Percentiles rank a stretch among this genome's conserved stretches.
phyloP scores from a whole-genome alignment of 2,888 invertebrate species.

The Ischnura elegans region DNA sequence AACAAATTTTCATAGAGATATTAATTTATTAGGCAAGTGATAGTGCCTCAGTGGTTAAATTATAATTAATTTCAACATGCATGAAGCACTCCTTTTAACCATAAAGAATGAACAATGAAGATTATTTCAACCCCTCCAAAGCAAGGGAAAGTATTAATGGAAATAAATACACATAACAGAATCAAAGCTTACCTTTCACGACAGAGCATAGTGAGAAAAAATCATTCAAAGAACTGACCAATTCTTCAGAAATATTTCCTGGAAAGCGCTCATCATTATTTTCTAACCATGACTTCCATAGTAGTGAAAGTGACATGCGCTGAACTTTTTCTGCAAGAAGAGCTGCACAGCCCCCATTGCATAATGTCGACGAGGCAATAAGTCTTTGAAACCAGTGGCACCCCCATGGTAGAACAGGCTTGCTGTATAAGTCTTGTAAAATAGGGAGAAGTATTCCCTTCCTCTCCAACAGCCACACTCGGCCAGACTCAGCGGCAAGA shows the following conservation, averaged over 20 bases:
- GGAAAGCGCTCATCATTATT: not conserved
- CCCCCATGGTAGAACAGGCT: constrained; percentile 6
- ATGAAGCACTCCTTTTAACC: too few relatives aligned
- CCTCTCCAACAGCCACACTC: constrained; percentile 36
- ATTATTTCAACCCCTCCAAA: too few relatives aligned
- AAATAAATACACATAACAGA: too few relatives aligned
- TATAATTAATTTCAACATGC: too few relatives aligned
- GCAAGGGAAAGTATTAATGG: too few relatives aligned
- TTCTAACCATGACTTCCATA: constrained; percentile 27
- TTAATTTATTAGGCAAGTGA: too few relatives aligned
- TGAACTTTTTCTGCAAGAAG: not conserved
- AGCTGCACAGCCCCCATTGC: constrained; percentile 30
- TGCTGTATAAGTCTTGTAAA: not conserved
- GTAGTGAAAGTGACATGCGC: not conserved
- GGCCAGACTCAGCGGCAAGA: not conserved
- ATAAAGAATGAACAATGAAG: too few relatives aligned
- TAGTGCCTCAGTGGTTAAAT: too few relatives aligned
- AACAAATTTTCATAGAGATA: too few relatives aligned
- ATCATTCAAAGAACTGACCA: not conserved
- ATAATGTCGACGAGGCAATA: not conserved
- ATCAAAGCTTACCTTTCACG: constrained; percentile 3
- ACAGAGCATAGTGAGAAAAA: constrained; percentile 15
- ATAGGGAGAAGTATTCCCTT: not conserved
- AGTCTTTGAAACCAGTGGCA: constrained; percentile 19
- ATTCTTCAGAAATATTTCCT: not conserved